Percentiles rank a stretch among this genome's conserved stretches.
These are phyloP conservation scores for Yasuhikotakia modesta DNA, from an alignment of 2,797 vertebrate genomes.

Conservation along the genomic window DNA sequence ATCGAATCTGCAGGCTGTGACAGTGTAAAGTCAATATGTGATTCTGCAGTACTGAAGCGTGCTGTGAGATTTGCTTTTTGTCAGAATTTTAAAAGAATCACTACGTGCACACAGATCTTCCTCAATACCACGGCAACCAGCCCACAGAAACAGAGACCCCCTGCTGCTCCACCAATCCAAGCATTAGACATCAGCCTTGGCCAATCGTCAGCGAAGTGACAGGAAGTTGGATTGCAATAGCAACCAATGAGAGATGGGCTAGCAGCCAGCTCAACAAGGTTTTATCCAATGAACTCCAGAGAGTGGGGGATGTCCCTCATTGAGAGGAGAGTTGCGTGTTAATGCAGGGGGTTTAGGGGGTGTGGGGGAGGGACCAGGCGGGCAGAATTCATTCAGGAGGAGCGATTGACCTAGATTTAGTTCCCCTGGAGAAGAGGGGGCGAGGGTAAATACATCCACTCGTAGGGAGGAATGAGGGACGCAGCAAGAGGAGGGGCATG, in stretches of 20 bases:
- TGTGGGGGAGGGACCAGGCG: slow-evolving; percentile 71
- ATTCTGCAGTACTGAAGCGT: slow-evolving; percentile 42
- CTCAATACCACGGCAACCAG: slow-evolving; percentile 83
- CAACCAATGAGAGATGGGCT: slow-evolving; percentile 68
- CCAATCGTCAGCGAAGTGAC: slow-evolving; percentile 69
- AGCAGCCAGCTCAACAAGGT: slow-evolving; percentile 63
- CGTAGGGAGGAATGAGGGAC: slow-evolving; percentile 60
- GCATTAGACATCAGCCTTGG: slow-evolving; percentile 57
- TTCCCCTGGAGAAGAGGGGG: slow-evolving; percentile 70
- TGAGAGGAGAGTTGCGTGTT: slow-evolving; percentile 73
- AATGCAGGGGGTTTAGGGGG: slow-evolving; percentile 49
- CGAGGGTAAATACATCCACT: slow-evolving; percentile 77
- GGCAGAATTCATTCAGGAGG: slow-evolving; percentile 82
- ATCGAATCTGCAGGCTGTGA: slow-evolving; percentile 41
- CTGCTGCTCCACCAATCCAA: slow-evolving; percentile 73
- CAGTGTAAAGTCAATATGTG: slow-evolving; percentile 32
- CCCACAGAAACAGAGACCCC: slow-evolving; percentile 81
- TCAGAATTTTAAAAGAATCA: slow-evolving; percentile 76
- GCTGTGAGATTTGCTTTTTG: slow-evolving; percentile 69
- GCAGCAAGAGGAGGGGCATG: slow-evolving; percentile 59
- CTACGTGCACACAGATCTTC: slow-evolving; percentile 78
- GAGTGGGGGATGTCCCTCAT: slow-evolving; percentile 75
- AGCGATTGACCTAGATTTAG: slow-evolving; percentile 83
- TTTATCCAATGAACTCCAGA: slow-evolving; percentile 69
- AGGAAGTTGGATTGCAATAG: slow-evolving; percentile 62